Evolutionary conservation across 2,888 invertebrate genomes (phyloP).

Genomic region (Drosophila longiperda): DNA sequence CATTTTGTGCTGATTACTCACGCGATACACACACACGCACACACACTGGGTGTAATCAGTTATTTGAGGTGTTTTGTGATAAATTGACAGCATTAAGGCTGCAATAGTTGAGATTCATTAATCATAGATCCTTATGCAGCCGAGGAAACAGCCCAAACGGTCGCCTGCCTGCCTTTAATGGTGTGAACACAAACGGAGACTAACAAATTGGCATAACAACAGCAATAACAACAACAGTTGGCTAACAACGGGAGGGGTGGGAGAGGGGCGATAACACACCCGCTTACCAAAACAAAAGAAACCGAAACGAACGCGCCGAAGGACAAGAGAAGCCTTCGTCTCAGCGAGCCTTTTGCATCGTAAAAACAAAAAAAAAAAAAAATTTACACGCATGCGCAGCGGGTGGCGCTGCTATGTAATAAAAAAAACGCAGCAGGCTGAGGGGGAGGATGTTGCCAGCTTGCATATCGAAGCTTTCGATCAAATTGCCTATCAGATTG

Average conservation of each 20-base stretch:
- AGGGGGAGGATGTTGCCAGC: slow-evolving; percentile 18
- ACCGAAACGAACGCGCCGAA: slow-evolving; percentile 43
- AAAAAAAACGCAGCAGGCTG: slow-evolving; percentile 37
- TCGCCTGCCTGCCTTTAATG: slow-evolving; percentile 65
- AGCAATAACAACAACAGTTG: slow-evolving; percentile 15
- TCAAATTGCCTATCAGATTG: slow-evolving; percentile 83
- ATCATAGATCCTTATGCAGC: slow-evolving; percentile 70
- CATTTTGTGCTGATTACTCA: slow-evolving; percentile 50
- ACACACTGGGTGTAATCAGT: slow-evolving; percentile 48
- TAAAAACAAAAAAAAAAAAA: slow-evolving; percentile 62
- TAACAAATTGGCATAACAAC: slow-evolving; percentile 70
- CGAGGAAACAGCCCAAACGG: slow-evolving; percentile 32
- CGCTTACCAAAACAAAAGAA: slow-evolving; percentile 66
- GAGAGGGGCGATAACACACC: slow-evolving; percentile 49
- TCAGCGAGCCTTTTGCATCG: slow-evolving; percentile 21
- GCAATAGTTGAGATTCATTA: slow-evolving; percentile 66
- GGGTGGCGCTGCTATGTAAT: slow-evolving; percentile 69
- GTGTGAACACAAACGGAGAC: slow-evolving; percentile 72
- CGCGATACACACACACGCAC: slow-evolving; percentile 54
- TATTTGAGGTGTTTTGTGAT: slow-evolving; percentile 65
- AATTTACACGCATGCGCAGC: slow-evolving; percentile 70
- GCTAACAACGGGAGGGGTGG: background rate
- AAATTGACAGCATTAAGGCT: slow-evolving; percentile 75
- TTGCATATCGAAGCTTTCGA: slow-evolving; percentile 83
- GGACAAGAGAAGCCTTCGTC: slow-evolving; percentile 51